Conservation (phyloP, 2,113 vertebrate species). For the Triplophysa rosa region DNA sequence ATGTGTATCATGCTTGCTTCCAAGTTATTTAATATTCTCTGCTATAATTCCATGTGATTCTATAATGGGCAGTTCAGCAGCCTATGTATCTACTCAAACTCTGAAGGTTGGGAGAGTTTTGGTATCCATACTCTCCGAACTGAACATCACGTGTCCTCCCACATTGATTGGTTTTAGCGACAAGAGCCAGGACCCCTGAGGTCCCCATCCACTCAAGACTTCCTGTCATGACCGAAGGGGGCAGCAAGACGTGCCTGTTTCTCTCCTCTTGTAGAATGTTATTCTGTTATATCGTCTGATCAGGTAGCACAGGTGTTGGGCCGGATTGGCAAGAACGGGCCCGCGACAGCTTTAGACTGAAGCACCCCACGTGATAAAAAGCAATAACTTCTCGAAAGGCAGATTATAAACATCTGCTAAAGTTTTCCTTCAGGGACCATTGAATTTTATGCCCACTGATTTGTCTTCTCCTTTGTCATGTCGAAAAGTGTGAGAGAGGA, state of each 20-base stretch:
- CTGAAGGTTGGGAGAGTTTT: conserved; percentile 10
- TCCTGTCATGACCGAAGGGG: conserved; percentile 33
- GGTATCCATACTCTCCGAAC: conserved; percentile 19
- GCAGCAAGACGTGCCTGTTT: conserved; percentile 8
- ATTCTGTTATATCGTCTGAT: conserved; percentile 2
- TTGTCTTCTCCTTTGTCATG: conserved; percentile 38
- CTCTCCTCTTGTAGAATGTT: conserved; percentile 1
- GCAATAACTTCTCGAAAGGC: conserved; percentile 37
- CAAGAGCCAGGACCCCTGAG: conserved; percentile 32
- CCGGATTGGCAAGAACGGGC: conserved; percentile 13
- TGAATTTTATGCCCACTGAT: conserved; percentile 46
- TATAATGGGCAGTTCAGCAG: conserved; percentile 1
- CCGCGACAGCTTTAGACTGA: conserved; percentile 24
- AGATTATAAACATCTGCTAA: conserved; percentile 46
- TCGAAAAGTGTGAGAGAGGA: conserved; percentile 11
- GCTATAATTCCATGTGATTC: not conserved
- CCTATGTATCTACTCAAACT: conserved; percentile 17
- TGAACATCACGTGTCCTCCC: conserved; percentile 30
- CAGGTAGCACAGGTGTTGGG: conserved; percentile 26
- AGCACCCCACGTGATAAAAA: conserved; percentile 31
- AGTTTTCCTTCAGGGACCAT: conserved; percentile 43
- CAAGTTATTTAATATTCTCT: not conserved
- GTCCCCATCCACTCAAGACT: conserved; percentile 35
- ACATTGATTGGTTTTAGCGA: conserved; percentile 44
- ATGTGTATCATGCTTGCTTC: no score